These are phyloP conservation scores for Avahi laniger DNA, from an alignment of 2,797 vertebrate genomes.

Conservation along the genomic window DNA sequence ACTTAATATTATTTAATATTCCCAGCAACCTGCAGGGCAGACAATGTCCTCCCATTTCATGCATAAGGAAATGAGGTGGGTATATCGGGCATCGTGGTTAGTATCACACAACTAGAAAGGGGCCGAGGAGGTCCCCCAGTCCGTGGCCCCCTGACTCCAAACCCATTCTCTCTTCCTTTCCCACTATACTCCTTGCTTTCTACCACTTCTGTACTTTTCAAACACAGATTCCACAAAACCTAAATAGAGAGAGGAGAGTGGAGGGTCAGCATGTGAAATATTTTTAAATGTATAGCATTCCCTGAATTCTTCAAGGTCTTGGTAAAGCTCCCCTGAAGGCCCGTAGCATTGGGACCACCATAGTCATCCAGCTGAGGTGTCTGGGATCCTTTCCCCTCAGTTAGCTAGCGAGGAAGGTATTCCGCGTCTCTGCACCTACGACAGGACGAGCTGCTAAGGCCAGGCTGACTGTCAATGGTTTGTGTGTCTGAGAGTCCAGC, in stretches of 20 bases:
- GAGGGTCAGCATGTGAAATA: background rate
- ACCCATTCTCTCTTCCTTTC: background rate
- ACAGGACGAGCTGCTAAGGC: background rate
- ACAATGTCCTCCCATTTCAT: too few relatives aligned
- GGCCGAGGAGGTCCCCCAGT: rapidly evolving
- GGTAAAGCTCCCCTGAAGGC: too few relatives aligned
- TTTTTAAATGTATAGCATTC: background rate
- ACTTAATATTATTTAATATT: background rate
- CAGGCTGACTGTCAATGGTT: background rate
- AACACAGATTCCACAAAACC: background rate
- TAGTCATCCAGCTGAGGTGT: background rate
- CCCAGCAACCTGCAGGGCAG: background rate
- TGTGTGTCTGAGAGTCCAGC: background rate
- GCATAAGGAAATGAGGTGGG: background rate
- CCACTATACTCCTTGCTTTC: background rate
- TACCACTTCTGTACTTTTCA: background rate
- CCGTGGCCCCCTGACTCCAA: background rate
- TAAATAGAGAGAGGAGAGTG: background rate
- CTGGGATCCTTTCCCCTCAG: background rate
- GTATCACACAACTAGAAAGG: background rate
- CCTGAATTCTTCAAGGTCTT: background rate
- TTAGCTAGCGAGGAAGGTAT: background rate
- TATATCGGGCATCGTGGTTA: rapidly evolving
- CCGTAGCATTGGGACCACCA: background rate
- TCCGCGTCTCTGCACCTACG: background rate